Evolutionary conservation across 2,888 invertebrate genomes (phyloP).

Genomic region (Alviniconcha strummeri): DNA sequence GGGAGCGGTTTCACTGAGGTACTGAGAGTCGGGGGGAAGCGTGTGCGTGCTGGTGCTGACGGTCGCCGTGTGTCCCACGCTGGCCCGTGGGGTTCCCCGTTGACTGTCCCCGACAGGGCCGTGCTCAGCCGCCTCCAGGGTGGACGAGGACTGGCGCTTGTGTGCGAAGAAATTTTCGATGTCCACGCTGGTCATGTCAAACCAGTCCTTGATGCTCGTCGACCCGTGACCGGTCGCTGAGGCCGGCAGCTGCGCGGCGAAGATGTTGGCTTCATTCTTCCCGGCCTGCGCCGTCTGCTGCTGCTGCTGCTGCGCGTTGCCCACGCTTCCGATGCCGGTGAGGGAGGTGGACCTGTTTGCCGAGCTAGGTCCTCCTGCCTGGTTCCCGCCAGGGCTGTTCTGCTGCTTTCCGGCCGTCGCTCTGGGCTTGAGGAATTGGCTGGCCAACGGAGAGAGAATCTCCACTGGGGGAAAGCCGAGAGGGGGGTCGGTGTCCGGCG

Average conservation of each 20-base stretch:
- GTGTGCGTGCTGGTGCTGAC: not conserved
- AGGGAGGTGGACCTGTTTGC: not conserved
- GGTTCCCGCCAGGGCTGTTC: not conserved
- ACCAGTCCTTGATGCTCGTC: conserved; percentile 4
- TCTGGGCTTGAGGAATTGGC: not conserved
- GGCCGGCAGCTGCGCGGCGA: too few species aligned
- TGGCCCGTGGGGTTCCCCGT: not conserved
- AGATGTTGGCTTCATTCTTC: too few species aligned
- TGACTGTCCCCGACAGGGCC: not conserved
- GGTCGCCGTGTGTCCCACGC: not conserved
- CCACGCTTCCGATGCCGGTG: too few species aligned
- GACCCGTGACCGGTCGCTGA: too few species aligned
- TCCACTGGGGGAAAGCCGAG: not conserved
- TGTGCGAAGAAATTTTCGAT: not conserved
- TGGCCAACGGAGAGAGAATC: not conserved
- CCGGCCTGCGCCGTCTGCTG: too few species aligned
- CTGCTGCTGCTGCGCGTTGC: too few species aligned
- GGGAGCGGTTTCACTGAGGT: not conserved
- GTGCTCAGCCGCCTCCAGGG: not conserved
- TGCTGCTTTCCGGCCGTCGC: not conserved
- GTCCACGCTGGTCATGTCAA: conserved; percentile 3
- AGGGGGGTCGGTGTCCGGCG: not conserved
- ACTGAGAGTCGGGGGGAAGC: not conserved
- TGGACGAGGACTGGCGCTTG: not conserved
- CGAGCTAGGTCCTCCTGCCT: not conserved